Evolutionary conservation across 2,888 invertebrate species (phyloP).

Genomic region (Parasteatoda lunata): DNA sequence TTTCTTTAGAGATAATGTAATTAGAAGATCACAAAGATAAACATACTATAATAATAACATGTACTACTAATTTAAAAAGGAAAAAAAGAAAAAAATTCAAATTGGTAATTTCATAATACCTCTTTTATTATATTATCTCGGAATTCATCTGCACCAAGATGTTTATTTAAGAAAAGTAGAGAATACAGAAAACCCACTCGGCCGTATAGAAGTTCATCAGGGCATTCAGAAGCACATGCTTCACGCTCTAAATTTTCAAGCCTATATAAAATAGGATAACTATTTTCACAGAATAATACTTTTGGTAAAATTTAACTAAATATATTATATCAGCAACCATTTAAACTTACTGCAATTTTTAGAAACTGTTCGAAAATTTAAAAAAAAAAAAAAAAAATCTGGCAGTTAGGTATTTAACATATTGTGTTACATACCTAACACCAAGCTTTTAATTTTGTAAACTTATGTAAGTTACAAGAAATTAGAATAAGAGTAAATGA

Average conservation of each 20-base stretch:
- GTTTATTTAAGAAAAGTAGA: constrained; percentile 83
- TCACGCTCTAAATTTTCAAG: constrained; percentile 78
- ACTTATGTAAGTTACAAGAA: too few species aligned
- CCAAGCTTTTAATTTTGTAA: too few species aligned
- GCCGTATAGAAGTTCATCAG: constrained; percentile 91
- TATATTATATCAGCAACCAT: too few species aligned
- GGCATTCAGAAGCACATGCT: constrained; percentile 78
- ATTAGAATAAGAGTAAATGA: too few species aligned
- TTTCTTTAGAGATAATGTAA: background rate
- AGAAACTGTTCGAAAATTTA: too few species aligned
- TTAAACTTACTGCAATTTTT: too few species aligned
- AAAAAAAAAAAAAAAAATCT: too few species aligned
- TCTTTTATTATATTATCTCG: constrained; percentile 79
- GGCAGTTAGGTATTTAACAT: too few species aligned
- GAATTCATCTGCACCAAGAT: constrained; percentile 79
- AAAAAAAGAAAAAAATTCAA: too few species aligned
- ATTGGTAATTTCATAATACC: constrained; percentile 74
- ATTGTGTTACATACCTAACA: too few species aligned
- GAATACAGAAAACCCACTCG: constrained; percentile 87
- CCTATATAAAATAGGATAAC: constrained; percentile 74
- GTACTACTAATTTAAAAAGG: background rate
- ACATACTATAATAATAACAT: background rate
- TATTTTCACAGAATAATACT: too few species aligned
- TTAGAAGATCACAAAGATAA: background rate
- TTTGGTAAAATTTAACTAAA: too few species aligned